Percentiles rank a stretch among this genome's conserved stretches.
These are phyloP conservation scores for Damaliscus lunatus DNA, from an alignment of 2,113 vertebrate genomes.

Conservation along the genomic window DNA sequence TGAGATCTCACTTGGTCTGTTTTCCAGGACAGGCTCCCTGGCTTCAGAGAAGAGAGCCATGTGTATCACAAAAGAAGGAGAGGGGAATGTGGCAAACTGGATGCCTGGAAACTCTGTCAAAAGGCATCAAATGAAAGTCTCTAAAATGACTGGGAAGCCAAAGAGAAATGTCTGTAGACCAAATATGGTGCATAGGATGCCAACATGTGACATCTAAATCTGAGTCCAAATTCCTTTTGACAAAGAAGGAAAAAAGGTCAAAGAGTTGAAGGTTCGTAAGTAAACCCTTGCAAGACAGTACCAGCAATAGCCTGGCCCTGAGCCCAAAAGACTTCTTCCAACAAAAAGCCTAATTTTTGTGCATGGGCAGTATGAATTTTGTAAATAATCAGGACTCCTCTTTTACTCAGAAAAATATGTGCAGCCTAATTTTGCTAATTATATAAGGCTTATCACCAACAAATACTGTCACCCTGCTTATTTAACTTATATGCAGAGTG, in stretches of 20 bases:
- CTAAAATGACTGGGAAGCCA: not conserved
- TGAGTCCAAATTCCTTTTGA: not conserved
- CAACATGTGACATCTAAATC: not conserved
- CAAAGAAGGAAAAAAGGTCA: not conserved
- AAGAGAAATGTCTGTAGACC: not conserved
- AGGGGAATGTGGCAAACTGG: not conserved
- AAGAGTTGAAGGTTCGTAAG: not conserved
- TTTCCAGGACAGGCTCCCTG: not conserved
- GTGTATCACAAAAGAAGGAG: not conserved
- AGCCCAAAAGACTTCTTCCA: not conserved
- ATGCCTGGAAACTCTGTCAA: not conserved
- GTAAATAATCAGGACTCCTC: not conserved
- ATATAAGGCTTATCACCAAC: not conserved
- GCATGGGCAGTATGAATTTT: not conserved
- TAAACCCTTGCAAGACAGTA: not conserved
- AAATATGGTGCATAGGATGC: not conserved
- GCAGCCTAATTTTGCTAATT: not conserved
- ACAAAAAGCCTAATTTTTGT: not conserved
- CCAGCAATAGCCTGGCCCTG: not conserved
- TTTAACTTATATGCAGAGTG: not conserved
- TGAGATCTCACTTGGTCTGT: not conserved
- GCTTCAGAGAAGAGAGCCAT: not conserved
- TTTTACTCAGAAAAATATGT: not conserved
- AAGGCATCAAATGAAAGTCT: not conserved
- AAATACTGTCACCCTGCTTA: not conserved